These are phyloP conservation scores for roundworm (Caenorhabditis elegans) DNA, from an alignment of 1,140 invertebrate species.

Conservation along the genomic window DNA sequence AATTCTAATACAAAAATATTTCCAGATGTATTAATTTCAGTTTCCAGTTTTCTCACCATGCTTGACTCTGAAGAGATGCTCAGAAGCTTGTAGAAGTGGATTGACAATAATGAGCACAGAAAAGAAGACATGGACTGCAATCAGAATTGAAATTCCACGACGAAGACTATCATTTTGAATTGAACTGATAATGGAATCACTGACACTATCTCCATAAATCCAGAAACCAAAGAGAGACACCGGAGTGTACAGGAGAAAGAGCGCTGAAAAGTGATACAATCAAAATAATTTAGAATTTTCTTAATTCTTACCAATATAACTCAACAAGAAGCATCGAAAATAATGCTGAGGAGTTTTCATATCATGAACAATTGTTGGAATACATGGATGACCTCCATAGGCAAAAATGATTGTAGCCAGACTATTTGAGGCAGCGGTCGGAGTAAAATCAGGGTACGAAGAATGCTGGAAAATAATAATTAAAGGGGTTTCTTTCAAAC, in stretches of 20 bases:
- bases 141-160: background rate
- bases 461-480: background rate
- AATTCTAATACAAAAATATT: background rate
- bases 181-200: background rate
- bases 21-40: no score
- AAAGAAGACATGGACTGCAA: background rate
- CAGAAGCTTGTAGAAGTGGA: background rate
- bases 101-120: background rate
- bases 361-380: conserved; percentile 67
- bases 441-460: conserved; percentile 22
- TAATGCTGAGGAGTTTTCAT: conserved; percentile 61
- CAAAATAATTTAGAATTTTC: background rate
- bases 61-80: background rate
- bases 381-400: conserved; percentile 66
- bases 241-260: background rate
- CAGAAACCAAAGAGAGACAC: background rate
- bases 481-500: background rate
- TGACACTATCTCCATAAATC: conserved; percentile 9
- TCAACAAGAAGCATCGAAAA: background rate
- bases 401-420: conserved; percentile 67
- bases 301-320: conserved; percentile 20
- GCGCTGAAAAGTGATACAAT: background rate
- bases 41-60: background rate
- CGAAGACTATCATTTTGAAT: background rate
- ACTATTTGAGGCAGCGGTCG: conserved; percentile 56